These are phyloP conservation scores for Phoebastria nigripes DNA, from an alignment of 2,797 vertebrate species.

Conservation along the genomic window DNA sequence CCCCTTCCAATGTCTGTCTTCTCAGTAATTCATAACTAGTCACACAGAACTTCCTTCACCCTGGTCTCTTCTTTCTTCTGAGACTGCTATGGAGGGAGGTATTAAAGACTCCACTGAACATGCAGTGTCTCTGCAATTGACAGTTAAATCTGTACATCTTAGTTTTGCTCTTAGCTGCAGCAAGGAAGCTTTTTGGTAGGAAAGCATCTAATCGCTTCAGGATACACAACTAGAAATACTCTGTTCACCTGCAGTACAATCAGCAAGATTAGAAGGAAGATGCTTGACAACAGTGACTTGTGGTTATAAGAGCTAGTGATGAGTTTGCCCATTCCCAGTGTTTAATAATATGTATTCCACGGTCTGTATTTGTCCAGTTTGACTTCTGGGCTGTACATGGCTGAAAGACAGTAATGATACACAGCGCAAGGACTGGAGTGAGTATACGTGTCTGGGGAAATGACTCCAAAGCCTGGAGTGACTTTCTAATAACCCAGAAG, in stretches of 20 bases:
- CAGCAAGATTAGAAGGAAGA: not conserved
- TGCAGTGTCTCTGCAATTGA: not conserved
- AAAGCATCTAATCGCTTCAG: fast-evolving
- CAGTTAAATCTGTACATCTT: not conserved
- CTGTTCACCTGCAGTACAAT: not conserved
- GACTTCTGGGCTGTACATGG: not conserved
- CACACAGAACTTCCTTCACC: not conserved
- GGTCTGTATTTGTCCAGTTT: not conserved
- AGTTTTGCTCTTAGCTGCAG: not conserved
- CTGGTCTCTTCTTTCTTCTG: not conserved
- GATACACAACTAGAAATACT: not conserved
- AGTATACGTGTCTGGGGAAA: not conserved
- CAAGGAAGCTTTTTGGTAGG: not conserved
- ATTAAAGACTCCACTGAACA: not conserved
- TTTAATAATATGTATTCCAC: not conserved
- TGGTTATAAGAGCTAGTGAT: not conserved
- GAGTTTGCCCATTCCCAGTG: not conserved
- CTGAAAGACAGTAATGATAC: not conserved
- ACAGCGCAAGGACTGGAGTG: not conserved
- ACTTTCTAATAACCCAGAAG: not conserved
- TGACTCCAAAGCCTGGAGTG: not conserved
- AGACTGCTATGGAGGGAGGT: not conserved
- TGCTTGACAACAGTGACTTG: not conserved
- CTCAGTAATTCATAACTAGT: not conserved
- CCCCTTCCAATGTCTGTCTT: not conserved